Base-by-base conservation (phyloP, 92 coral and sea anemone species). In the Pocillopora meandrina region DNA sequence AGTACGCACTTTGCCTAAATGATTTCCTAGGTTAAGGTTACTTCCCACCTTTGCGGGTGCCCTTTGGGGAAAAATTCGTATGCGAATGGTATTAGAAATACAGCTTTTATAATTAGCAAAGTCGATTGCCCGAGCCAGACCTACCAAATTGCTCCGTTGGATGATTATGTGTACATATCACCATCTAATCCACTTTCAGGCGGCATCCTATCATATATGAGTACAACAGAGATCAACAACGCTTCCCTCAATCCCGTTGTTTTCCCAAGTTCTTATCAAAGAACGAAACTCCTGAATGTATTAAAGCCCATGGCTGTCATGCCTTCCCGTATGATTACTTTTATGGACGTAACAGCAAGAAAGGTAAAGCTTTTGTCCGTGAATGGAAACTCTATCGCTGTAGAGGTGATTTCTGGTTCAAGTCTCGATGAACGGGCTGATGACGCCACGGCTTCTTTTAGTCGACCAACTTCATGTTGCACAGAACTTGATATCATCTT, bases 51-150 rank as follows among this genome's bases (percentile, higher is more conserved):
- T 23, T 23, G 26, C 26, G 26, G 26, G 26, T 23, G 26, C 26
- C 26, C 26, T 23, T 23, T 23, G 26, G 26, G 26, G 26, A 23
- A 23, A 23, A 23, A 23, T 23, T 23, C 26, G 26, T 23, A 23
- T 23, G 0, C 26, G 26, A 66, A 47, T 66, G 75, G 75, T 15
- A 62, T 68, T 52, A 80, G 23, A n/a, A 80, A 55, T 42, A 47
- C 84, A 33, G 84, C 74, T 49, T 21, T 76, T 20, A 61, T 42
- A 35, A 62, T 80, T 63, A 55, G 82, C 82, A 78, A 58, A 62
- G 82, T 78, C 68, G 33, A 62, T 15, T 78, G 82, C 72, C 71
- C 82, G 31, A 78, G 65, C 82, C 82, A 78, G 82, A 78, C 71
- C 71, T 78, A 34, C 71, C 71, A 56, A 49, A 78, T 61, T 78